Conservation (phyloP, 2,113 vertebrate species). For the Solea solea region DNA sequence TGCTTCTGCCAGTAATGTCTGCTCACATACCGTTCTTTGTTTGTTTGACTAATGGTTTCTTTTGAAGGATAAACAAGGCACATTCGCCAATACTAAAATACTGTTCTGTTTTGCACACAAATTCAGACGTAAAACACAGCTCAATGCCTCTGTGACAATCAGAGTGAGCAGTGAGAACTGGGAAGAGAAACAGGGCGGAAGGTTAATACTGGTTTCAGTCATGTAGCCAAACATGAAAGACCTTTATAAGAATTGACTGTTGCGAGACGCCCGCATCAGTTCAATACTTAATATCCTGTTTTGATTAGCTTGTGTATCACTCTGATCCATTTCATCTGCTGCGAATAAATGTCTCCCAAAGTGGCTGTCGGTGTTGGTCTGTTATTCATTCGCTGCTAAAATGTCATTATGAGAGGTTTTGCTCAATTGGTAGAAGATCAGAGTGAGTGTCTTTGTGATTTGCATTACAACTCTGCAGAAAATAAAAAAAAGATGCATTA, state of each 20-base stretch:
- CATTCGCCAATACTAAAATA: constrained; percentile 63
- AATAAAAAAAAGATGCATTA: constrained; percentile 74
- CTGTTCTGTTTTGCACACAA: constrained; percentile 65
- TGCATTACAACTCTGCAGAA: constrained; percentile 53
- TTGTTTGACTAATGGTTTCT: constrained; percentile 81
- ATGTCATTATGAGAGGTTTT: constrained; percentile 71
- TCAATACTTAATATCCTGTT: constrained; percentile 73
- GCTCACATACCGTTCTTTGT: constrained; percentile 77
- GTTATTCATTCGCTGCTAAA: constrained; percentile 75
- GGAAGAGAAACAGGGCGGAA: constrained; percentile 41
- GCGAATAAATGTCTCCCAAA: constrained; percentile 65
- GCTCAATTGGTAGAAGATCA: constrained; percentile 63
- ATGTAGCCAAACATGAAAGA: constrained; percentile 53
- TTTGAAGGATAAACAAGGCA: constrained; percentile 77
- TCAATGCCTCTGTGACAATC: constrained; percentile 50
- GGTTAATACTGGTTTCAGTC: constrained; percentile 58
- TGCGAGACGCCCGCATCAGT: constrained; percentile 39
- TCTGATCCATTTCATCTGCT: constrained; percentile 64
- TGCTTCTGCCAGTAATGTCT: constrained; percentile 73
- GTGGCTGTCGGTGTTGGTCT: constrained; percentile 63
- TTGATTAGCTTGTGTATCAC: constrained; percentile 71
- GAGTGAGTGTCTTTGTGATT: constrained; percentile 61
- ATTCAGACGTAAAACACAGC: constrained; percentile 59
- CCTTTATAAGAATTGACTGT: constrained; percentile 47
- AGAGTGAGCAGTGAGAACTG: constrained; percentile 25